These are phyloP conservation scores for Clarias gariepinus DNA, from an alignment of 2,113 vertebrate species.

Conservation along the genomic window DNA sequence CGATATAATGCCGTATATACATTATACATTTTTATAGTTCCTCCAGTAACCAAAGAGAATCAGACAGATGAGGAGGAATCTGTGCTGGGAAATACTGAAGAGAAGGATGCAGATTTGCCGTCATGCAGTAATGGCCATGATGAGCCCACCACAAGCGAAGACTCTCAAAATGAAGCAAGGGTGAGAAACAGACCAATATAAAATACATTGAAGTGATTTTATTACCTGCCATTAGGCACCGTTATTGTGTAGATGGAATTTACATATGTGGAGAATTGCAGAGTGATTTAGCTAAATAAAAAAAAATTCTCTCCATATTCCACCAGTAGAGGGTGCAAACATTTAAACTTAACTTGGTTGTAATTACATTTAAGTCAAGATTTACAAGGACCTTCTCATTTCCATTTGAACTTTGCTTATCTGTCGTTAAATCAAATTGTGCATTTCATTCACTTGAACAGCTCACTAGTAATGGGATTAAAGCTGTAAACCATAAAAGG, in stretches of 20 bases:
- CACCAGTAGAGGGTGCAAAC: slow-evolving; percentile 66
- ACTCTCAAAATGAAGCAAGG: slow-evolving; percentile 59
- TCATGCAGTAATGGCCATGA: slow-evolving; percentile 50
- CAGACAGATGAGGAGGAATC: slow-evolving; percentile 65
- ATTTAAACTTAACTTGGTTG: slow-evolving; percentile 16
- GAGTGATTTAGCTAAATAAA: background rate
- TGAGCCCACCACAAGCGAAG: slow-evolving; percentile 74
- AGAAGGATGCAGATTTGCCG: slow-evolving; percentile 15
- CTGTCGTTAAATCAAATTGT: background rate
- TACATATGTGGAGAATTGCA: background rate
- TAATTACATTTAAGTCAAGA: background rate
- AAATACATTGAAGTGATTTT: too few species aligned
- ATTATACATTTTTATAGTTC: slow-evolving; percentile 60
- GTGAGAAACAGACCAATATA: slow-evolving; percentile 50
- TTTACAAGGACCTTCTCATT: background rate
- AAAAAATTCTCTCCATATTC: background rate
- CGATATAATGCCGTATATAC: background rate
- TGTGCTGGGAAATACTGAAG: slow-evolving; percentile 54
- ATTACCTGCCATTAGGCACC: background rate
- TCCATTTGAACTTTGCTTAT: background rate
- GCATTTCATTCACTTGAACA: slow-evolving; percentile 37
- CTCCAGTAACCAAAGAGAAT: slow-evolving; percentile 68
- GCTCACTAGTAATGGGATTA: slow-evolving; percentile 50
- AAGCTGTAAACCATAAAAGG: slow-evolving; percentile 57
- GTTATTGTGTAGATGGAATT: background rate